Conservation (phyloP, 2,888 invertebrate species). For the Suillia variegata region DNA sequence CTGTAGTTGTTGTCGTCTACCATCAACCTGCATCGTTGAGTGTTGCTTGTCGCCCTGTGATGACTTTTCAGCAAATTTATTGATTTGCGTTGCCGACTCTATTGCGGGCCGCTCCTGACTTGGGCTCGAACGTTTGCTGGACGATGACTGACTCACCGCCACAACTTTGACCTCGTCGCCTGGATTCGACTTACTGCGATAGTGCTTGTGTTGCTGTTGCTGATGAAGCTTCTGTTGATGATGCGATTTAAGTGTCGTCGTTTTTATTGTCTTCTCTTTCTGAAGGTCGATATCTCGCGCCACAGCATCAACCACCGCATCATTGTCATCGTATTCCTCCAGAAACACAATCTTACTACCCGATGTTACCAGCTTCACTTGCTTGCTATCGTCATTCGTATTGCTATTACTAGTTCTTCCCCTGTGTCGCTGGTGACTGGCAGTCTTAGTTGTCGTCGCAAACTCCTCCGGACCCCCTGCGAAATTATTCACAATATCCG, state of each 20-base stretch:
- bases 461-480: constrained; percentile 10
- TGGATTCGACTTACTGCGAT: constrained; percentile 28
- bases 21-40: background rate
- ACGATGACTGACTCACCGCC: constrained; percentile 64
- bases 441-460: constrained; percentile 3
- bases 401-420: constrained; percentile 35
- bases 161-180: constrained; percentile 61
- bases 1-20: constrained; percentile 4
- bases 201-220: background rate
- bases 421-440: constrained; percentile 34
- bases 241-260: too few species aligned
- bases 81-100: constrained; percentile 8
- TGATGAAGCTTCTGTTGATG: background rate
- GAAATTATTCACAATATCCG: background rate
- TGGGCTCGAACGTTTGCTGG: constrained; percentile 36
- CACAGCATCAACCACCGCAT: constrained; percentile 31
- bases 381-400: constrained; percentile 39
- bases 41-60: background rate
- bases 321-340: constrained; percentile 45
- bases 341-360: constrained; percentile 58
- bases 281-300: constrained; percentile 34
- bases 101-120: constrained; percentile 11
- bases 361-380: constrained; percentile 53
- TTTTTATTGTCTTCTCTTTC: constrained; percentile 23
- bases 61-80: constrained; percentile 9